These are phyloP conservation scores for Lapara coniferarum DNA, from an alignment of 2,888 invertebrate species.

Conservation along the genomic window DNA sequence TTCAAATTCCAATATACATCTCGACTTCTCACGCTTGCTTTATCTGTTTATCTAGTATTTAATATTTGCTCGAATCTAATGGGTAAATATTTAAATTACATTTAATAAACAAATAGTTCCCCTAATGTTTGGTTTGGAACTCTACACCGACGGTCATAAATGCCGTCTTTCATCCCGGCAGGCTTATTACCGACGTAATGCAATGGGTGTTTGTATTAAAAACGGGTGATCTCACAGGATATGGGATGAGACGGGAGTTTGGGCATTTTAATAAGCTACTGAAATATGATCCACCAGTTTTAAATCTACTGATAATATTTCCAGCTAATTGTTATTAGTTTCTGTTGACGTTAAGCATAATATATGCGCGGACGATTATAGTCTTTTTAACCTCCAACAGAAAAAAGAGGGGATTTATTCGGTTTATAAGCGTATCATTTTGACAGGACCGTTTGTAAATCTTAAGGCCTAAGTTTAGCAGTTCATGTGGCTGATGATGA, in stretches of 20 bases:
- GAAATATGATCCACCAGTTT: constrained; percentile 63
- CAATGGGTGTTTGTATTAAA: constrained; percentile 51
- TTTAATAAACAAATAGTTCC: constrained; percentile 64
- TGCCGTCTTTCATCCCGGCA: constrained; percentile 73
- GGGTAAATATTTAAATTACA: constrained; percentile 66
- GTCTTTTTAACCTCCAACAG: no score
- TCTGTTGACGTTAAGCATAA: neutral
- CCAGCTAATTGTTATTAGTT: constrained; percentile 5
- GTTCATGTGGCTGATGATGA: no score
- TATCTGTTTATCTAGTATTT: constrained; percentile 41
- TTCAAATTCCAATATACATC: constrained; percentile 24
- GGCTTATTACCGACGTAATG: constrained; percentile 56
- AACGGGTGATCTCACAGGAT: constrained; percentile 50
- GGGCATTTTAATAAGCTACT: constrained; percentile 63
- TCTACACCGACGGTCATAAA: constrained; percentile 69
- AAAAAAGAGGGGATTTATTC: no score
- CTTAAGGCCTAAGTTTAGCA: no score
- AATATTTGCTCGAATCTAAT: constrained; percentile 50
- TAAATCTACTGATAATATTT: constrained; percentile 32
- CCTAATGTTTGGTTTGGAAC: constrained; percentile 61
- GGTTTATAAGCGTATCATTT: no score
- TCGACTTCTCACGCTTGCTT: constrained; percentile 51
- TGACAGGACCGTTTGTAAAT: no score
- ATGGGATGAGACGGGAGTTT: constrained; percentile 47
- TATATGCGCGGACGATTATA: neutral